A percentile compares a stretch with the other conserved stretches of the same genome.
Evolutionary conservation across 1,140 invertebrate genomes (phyloP).

Genomic region (Venturia canescens): DNA sequence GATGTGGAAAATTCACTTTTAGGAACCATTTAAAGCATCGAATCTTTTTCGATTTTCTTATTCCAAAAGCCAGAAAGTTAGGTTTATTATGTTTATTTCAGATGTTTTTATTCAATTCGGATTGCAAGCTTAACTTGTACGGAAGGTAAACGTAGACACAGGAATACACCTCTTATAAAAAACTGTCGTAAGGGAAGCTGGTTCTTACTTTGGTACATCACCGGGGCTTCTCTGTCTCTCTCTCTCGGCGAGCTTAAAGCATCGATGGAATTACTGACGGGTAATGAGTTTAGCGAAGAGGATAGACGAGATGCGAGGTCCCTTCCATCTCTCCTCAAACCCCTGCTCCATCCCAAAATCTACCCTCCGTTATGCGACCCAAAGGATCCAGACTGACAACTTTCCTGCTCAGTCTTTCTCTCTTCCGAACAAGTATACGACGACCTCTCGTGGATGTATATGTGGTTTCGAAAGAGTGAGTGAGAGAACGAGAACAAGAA

Average conservation of each 20-base stretch:
- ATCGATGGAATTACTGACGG: conserved; percentile 71
- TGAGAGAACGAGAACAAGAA: not conserved
- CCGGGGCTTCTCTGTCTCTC: conserved; percentile 9
- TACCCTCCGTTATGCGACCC: conserved; percentile 18
- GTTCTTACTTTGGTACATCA: not conserved
- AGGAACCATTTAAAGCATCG: too few species aligned
- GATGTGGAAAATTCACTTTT: too few species aligned
- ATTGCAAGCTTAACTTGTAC: too few species aligned
- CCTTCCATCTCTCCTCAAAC: conserved; percentile 45
- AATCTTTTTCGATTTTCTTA: too few species aligned
- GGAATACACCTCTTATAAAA: conserved; percentile 61
- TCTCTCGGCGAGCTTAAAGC: conserved; percentile 63
- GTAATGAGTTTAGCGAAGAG: conserved; percentile 70
- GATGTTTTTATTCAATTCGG: not conserved
- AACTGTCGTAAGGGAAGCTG: conserved; percentile 36
- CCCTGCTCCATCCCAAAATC: conserved; percentile 22
- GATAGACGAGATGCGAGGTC: conserved; percentile 67
- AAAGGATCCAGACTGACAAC: not conserved
- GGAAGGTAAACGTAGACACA: conserved; percentile 20
- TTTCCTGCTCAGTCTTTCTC: conserved; percentile 29
- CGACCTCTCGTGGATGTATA: not conserved
- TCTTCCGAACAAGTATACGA: not conserved
- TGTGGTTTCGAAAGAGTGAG: conserved; percentile 20
- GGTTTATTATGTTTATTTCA: conserved; percentile 12
- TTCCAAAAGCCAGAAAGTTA: conserved; percentile 50